Conservation (phyloP, 2,797 vertebrate genomes). For the Sebastes jordani region DNA sequence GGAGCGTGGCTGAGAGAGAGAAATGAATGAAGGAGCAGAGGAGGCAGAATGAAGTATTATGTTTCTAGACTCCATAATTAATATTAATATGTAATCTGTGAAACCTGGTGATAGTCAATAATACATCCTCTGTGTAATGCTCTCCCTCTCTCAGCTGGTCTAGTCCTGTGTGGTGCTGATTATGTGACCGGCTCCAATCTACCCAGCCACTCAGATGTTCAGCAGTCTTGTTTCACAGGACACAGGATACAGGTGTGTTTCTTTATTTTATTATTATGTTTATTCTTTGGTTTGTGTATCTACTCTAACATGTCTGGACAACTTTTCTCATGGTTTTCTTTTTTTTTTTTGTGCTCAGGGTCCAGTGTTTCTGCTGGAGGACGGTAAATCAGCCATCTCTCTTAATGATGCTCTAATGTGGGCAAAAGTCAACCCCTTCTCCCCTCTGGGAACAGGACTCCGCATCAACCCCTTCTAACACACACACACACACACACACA, state of each 20-base stretch:
- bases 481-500: not conserved
- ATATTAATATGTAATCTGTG: not conserved
- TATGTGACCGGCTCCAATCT: conserved; percentile 94
- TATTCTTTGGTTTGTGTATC: not conserved
- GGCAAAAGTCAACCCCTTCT: conserved; percentile 98
- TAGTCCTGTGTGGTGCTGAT: conserved; percentile 83
- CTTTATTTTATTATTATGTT: not conserved
- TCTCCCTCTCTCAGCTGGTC: conserved; percentile 11
- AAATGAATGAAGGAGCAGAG: not conserved
- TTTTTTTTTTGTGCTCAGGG: conserved; percentile 73
- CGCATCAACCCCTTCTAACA: conserved; percentile 93
- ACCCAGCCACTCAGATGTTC: conserved; percentile 93
- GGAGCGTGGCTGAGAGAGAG: not conserved
- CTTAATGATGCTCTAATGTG: conserved; percentile 98
- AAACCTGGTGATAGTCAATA: not conserved
- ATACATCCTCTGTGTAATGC: not conserved
- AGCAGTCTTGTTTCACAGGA: conserved; percentile 93
- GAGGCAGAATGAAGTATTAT: not conserved
- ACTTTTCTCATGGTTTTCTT: not conserved
- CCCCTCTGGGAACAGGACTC: conserved; percentile 95
- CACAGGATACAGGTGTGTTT: conserved; percentile 89
- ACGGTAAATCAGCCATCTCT: conserved; percentile 94
- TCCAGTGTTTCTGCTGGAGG: conserved; percentile 94
- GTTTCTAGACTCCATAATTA: not conserved
- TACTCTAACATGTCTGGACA: not conserved